Evolutionary conservation across 2,797 vertebrate genomes (phyloP).

Genomic region (Lophotriccus pileatus): DNA sequence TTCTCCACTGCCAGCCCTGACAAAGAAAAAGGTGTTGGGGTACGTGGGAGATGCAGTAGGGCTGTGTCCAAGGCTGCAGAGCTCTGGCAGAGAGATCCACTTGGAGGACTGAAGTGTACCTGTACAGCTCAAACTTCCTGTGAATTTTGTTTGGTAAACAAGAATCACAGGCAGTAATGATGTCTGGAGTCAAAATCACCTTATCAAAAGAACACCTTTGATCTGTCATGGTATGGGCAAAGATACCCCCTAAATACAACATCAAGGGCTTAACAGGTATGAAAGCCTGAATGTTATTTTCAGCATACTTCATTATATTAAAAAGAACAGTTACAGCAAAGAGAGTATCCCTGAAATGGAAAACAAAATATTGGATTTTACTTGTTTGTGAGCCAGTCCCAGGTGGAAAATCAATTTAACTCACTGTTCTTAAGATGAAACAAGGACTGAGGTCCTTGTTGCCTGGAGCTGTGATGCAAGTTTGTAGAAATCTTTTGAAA

Average conservation of each 20-base stretch:
- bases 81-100: neutral
- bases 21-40: neutral
- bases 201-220: neutral
- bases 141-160: neutral
- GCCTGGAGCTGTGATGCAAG: neutral
- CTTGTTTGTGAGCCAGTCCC: neutral
- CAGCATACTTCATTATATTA: neutral
- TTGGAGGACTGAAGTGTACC: neutral
- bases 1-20: neutral
- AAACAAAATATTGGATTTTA: neutral
- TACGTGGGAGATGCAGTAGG: rapidly evolving
- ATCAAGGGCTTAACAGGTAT: neutral
- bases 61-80: neutral
- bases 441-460: neutral
- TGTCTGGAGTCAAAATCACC: neutral
- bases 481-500: neutral
- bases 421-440: neutral
- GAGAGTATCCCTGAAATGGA: neutral
- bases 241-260: neutral
- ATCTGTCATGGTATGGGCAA: neutral
- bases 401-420: neutral
- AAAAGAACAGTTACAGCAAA: neutral
- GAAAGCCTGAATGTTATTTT: neutral
- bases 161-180: neutral
- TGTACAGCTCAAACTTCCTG: neutral